Conservation (phyloP, 1,140 invertebrate genomes). For the Holotrichia oblita region DNA sequence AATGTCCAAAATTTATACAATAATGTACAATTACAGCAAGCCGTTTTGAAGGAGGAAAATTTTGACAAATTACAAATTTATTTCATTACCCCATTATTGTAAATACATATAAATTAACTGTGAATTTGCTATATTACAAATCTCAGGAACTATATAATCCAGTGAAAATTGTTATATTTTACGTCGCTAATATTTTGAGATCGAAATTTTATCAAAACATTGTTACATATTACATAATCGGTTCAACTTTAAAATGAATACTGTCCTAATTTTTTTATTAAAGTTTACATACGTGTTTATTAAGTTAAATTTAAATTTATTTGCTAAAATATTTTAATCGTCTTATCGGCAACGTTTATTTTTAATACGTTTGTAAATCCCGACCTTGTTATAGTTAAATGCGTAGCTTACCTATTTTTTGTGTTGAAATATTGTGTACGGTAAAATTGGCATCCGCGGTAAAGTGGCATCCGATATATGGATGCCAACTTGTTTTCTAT, state of each 20-base stretch:
- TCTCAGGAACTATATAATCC: not conserved
- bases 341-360: not conserved
- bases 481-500: too few relatives aligned
- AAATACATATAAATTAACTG: constrained; percentile 26
- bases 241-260: too few relatives aligned
- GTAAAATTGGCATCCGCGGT: too few relatives aligned
- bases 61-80: too few relatives aligned
- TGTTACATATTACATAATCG: too few relatives aligned
- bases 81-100: constrained; percentile 9
- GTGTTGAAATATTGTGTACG: constrained; percentile 1
- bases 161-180: not conserved
- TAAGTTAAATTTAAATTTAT: too few relatives aligned
- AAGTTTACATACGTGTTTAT: too few relatives aligned
- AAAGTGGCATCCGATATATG: too few relatives aligned
- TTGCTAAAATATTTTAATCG: not conserved
- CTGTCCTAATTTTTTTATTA: too few relatives aligned
- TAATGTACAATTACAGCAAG: not conserved
- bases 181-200: not conserved
- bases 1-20: too few relatives aligned
- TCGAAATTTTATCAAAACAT: too few relatives aligned
- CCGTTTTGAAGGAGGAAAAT: too few relatives aligned
- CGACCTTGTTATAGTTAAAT: not conserved
- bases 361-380: not conserved
- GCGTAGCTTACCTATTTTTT: not conserved
- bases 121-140: constrained; percentile 25